Percentiles rank a stretch among this genome's conserved stretches.
phyloP scores from a whole-genome alignment of 2,113 vertebrate genomes.

The Dendropsophus ebraccatus region DNA sequence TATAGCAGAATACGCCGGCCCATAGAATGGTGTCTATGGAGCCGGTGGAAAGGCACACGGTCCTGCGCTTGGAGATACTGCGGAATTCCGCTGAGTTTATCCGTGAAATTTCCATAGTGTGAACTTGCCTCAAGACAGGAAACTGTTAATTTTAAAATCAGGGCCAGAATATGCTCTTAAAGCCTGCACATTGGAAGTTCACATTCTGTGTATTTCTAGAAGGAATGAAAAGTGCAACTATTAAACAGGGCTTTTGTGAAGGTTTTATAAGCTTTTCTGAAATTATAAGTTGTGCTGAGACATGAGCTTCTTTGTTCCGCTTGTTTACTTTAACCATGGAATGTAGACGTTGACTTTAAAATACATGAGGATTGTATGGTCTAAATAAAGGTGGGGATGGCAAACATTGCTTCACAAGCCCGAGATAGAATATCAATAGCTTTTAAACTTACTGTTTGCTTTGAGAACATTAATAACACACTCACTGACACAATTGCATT shows the following conservation, averaged over 20 bases:
- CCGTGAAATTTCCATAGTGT: no score
- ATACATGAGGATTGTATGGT: conserved; percentile 28
- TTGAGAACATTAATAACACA: conserved; percentile 41
- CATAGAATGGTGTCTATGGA: no score
- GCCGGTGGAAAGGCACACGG: no score
- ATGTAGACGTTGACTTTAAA: conserved; percentile 48
- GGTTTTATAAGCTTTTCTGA: not conserved
- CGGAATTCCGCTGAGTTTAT: no score
- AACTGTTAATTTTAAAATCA: no score
- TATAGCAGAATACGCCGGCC: no score
- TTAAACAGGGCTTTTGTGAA: not conserved
- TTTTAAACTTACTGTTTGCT: conserved; percentile 29
- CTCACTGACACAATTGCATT: conserved; percentile 17
- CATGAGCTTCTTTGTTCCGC: not conserved
- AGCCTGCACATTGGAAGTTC: no score
- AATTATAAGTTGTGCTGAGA: not conserved
- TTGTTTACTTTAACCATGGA: conserved; percentile 46
- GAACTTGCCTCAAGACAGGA: no score
- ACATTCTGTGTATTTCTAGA: no score
- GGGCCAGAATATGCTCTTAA: no score
- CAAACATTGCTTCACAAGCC: conserved; percentile 34
- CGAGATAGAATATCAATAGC: conserved; percentile 24
- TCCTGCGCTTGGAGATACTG: no score
- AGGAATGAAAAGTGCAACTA: not conserved
- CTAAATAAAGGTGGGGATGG: conserved; percentile 52